These are phyloP conservation scores for Lophura nycthemera DNA, from an alignment of 2,113 vertebrate species.

Conservation along the genomic window DNA sequence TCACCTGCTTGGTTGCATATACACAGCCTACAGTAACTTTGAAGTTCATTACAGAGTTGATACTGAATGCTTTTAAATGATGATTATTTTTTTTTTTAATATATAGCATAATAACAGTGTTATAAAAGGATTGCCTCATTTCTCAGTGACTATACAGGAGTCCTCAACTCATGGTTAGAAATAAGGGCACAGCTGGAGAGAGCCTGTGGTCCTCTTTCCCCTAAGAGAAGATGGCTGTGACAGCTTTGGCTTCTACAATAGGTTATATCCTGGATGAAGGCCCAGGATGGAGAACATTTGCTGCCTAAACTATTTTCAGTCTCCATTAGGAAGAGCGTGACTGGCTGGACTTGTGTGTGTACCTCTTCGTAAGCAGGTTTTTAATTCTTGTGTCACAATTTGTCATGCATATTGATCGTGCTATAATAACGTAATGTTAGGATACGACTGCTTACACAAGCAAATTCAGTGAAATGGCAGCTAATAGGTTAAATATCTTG, in stretches of 20 bases:
- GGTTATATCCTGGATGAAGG: background rate
- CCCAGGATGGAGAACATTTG: background rate
- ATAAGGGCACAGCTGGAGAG: background rate
- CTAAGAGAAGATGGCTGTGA: background rate
- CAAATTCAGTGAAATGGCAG: background rate
- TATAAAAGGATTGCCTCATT: background rate
- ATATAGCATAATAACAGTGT: too few species aligned
- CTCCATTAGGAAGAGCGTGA: background rate
- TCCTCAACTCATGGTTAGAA: background rate
- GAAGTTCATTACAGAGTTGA: background rate
- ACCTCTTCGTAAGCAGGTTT: background rate
- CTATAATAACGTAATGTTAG: background rate
- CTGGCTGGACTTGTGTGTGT: background rate
- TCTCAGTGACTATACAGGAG: background rate
- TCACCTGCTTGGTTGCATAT: background rate
- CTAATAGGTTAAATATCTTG: background rate
- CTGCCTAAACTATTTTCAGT: background rate
- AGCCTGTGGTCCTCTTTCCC: background rate
- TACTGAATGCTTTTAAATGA: background rate
- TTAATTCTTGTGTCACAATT: background rate
- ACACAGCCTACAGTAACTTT: background rate
- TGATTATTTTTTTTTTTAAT: too few species aligned
- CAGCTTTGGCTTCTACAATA: background rate
- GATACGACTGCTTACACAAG: background rate
- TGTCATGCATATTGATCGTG: background rate